A percentile compares a stretch with the other conserved stretches of the same genome.
Evolutionary conservation across 2,113 vertebrate species (phyloP).

Genomic region (Nestor notabilis): DNA sequence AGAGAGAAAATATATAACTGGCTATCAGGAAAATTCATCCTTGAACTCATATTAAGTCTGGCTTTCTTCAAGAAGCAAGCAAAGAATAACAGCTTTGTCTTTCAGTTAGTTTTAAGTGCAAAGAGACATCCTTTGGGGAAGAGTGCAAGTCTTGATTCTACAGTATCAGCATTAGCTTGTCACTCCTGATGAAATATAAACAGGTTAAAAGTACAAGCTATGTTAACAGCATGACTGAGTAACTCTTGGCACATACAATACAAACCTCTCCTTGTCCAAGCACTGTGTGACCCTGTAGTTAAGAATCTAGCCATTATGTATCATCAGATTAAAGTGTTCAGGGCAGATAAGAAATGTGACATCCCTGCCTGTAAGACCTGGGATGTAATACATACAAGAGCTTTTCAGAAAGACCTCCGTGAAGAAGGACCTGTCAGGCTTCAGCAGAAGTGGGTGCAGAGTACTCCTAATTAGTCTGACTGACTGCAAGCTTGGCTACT

Average conservation of each 20-base stretch:
- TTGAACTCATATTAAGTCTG: background rate
- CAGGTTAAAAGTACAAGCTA: background rate
- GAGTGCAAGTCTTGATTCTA: background rate
- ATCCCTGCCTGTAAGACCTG: background rate
- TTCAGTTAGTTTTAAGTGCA: background rate
- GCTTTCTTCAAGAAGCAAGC: background rate
- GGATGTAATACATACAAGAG: background rate
- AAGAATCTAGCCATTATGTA: background rate
- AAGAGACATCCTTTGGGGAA: background rate
- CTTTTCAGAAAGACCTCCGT: background rate
- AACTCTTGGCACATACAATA: background rate
- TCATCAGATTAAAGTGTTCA: background rate
- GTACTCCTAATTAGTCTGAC: background rate
- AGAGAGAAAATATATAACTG: background rate
- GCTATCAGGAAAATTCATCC: background rate
- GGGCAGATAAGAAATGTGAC: background rate
- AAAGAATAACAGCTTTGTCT: background rate
- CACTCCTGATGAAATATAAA: background rate
- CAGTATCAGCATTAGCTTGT: background rate
- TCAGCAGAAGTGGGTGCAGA: background rate
- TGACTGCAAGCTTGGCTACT: background rate
- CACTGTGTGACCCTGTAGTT: background rate
- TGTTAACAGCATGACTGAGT: background rate
- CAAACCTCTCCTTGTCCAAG: background rate
- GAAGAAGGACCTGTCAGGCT: slow-evolving; percentile 30